phyloP scores from a whole-genome alignment of 2,888 invertebrate species.

The Drosophila quinaria region DNA sequence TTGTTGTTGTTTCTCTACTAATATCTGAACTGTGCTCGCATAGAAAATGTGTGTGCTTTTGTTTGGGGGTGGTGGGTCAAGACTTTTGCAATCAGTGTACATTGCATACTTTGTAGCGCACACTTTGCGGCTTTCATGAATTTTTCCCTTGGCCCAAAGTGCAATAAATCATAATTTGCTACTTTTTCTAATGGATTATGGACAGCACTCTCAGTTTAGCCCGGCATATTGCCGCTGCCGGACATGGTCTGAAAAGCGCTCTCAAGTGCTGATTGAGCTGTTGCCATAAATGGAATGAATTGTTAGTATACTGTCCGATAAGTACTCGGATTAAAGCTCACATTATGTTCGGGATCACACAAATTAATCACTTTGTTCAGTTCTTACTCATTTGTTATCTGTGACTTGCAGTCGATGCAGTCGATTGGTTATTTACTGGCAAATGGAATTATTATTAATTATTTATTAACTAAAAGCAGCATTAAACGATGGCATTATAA shows the following conservation, averaged over 20 bases:
- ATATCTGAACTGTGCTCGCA: slow-evolving; percentile 37
- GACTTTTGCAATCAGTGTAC: slow-evolving; percentile 33
- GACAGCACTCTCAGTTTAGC: slow-evolving; percentile 54
- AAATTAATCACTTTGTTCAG: slow-evolving; percentile 63
- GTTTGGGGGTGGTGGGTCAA: not conserved
- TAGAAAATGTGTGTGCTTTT: slow-evolving; percentile 32
- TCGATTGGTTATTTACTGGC: slow-evolving; percentile 12
- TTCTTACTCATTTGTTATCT: slow-evolving; percentile 53
- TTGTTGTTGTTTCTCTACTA: slow-evolving; percentile 19
- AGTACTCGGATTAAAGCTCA: slow-evolving; percentile 19
- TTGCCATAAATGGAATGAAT: slow-evolving; percentile 42
- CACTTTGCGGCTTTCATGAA: slow-evolving; percentile 68
- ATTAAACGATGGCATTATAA: slow-evolving; percentile 16
- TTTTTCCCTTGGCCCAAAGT: slow-evolving; percentile 49
- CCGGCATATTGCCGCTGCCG: slow-evolving; percentile 55
- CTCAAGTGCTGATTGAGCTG: slow-evolving; percentile 66
- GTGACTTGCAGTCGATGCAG: slow-evolving; percentile 33
- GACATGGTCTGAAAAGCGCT: slow-evolving; percentile 40
- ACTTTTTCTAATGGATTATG: slow-evolving; percentile 79
- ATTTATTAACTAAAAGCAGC: slow-evolving; percentile 24
- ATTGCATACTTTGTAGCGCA: slow-evolving; percentile 61
- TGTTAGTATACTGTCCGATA: not conserved
- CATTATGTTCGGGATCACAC: slow-evolving; percentile 30
- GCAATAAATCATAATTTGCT: slow-evolving; percentile 81
- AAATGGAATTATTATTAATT: slow-evolving; percentile 26